Conservation (phyloP, 2,113 vertebrate genomes). For the Eupsittula cactorum region DNA sequence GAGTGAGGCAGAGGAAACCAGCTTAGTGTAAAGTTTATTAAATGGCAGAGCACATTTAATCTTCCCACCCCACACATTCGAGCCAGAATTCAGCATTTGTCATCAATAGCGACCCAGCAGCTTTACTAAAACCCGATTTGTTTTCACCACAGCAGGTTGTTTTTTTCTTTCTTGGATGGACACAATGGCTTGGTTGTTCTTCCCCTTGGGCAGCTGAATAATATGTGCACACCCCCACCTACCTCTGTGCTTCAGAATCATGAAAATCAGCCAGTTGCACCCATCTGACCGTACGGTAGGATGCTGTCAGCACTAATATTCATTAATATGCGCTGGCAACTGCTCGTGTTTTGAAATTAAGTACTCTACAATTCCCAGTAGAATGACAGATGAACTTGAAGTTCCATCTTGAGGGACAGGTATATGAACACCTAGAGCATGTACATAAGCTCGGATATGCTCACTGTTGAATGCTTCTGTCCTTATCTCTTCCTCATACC, state of each 20-base stretch:
- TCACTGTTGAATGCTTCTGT: background rate
- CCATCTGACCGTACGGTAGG: background rate
- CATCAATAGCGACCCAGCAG: background rate
- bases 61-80: background rate
- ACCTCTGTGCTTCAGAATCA: background rate
- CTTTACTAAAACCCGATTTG: background rate
- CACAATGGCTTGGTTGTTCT: constrained; percentile 24
- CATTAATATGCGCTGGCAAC: background rate
- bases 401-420: background rate
- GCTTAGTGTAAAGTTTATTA: constrained; percentile 32
- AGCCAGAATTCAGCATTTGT: constrained; percentile 34
- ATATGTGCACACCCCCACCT: background rate
- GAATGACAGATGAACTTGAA: background rate
- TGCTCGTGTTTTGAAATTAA: background rate
- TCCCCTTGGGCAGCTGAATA: constrained; percentile 4
- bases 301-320: background rate
- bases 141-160: background rate
- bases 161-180: background rate
- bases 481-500: background rate
- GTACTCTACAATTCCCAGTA: background rate
- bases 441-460: background rate
- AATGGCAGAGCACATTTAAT: constrained; percentile 10
- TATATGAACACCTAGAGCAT: background rate
- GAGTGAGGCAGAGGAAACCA: background rate
- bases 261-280: background rate